A percentile compares a stretch with the other conserved stretches of the same genome.
Conservation (phyloP, 2,888 invertebrate species). For the Byasa hedistus region DNA sequence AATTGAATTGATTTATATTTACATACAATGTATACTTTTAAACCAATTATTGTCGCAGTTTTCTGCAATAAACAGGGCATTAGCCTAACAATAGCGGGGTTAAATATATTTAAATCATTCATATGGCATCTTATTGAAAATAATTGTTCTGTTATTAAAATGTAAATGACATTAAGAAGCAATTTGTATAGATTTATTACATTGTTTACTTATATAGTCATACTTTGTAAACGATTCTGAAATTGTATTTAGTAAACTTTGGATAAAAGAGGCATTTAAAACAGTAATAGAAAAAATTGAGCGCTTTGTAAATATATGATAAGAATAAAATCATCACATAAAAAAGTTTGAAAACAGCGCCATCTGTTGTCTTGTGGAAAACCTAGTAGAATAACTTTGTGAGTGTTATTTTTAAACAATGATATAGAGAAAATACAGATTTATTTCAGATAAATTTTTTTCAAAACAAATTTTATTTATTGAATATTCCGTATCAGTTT, state of each 20-base stretch:
- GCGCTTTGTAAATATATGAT: too few relatives aligned
- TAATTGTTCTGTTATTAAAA: slow-evolving; percentile 32
- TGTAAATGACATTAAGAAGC: slow-evolving; percentile 42
- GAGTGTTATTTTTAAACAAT: too few relatives aligned
- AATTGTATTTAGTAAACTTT: not conserved
- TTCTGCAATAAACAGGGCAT: slow-evolving; percentile 36
- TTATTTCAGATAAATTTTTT: too few relatives aligned
- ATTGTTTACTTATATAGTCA: slow-evolving; percentile 44
- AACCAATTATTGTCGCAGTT: not conserved
- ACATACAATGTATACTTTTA: slow-evolving; percentile 28
- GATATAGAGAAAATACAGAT: too few relatives aligned
- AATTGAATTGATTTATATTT: not conserved
- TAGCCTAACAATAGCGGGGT: slow-evolving; percentile 33
- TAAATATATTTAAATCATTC: slow-evolving; percentile 41
- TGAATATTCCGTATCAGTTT: too few relatives aligned
- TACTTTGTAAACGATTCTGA: slow-evolving; percentile 31
- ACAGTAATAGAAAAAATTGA: too few relatives aligned
- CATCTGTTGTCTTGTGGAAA: not conserved
- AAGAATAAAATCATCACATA: not conserved
- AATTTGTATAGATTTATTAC: slow-evolving; percentile 46
- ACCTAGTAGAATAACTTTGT: too few relatives aligned
- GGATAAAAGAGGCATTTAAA: not conserved
- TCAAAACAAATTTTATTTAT: too few relatives aligned
- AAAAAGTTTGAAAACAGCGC: not conserved
- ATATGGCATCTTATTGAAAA: slow-evolving; percentile 37